Evolutionary conservation across 1,140 invertebrate species (phyloP), one percentile per base, ranked within the genome.

Genomic region (Drosophila carrolli): DNA sequence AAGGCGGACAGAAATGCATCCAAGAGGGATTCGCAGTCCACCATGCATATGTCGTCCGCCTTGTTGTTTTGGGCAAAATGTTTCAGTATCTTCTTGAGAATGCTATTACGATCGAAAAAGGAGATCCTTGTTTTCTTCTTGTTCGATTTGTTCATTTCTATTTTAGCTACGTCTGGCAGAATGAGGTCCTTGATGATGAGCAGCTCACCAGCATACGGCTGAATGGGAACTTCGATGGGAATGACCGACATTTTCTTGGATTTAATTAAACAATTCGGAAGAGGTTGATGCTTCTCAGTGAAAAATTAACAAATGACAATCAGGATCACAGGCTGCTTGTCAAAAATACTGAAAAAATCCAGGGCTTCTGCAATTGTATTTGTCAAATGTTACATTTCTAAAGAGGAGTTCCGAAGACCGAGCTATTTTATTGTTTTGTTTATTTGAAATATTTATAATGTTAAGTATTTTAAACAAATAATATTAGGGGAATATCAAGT

Each of bases 1-100:
- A 88, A 5, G 4, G 75, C 82, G 5, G 59, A 16, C 14, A 86
- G 38, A 13, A 88, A 27, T 0, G 40, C 62, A 5, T 88, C 62
- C 9, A 86, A 38, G 0, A 83, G 27, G 0, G 41, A 23, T 0
- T 73, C 59, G 0, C 51, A 43, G 0, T 43, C 32, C 3, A 32
- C n/a, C 1, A 58, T 14, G 13, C 0, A 19, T 7, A 41, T 27
- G 1, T 55, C 59, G 2, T 44, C 13, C 2, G 7, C 5, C 48
- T 48, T 10, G 1, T 13, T n/a, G 19, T 46, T 53, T 5, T 38
- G 1, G 0, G 5, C 8, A 35, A 77, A 38, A 9, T 51, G 46
- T 5, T 50, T 78, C 1, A 50, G 6, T 1, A 86, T 14, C 11
- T 40, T 79, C 3, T 46, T 58, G 4, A 51, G 16, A 14, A 86